Base-by-base conservation (phyloP, 2,888 invertebrate genomes). In the Melitaea athalia region DNA sequence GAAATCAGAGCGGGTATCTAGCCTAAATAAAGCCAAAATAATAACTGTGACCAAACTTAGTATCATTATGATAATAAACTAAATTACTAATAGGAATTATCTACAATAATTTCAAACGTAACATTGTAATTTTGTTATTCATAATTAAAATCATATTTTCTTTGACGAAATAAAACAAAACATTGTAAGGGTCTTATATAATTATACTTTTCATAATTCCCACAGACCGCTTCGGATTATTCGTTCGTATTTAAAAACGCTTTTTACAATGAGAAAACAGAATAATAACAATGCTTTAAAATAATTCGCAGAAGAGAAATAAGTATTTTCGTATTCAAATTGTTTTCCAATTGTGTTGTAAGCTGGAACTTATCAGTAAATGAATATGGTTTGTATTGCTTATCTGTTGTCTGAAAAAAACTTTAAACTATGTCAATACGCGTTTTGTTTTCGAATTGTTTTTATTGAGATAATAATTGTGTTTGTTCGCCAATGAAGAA, bases 321-420 rank as follows among this genome's bases (percentile, higher is more conserved):
- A 49, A 49, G n/a, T 49, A 49, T 49, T 49, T 49, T 45, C 45
- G n/a, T 49, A n/a, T 49, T 49, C 47, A n/a, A n/a, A 49, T 49
- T 49, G 47, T 49, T 49, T n/a, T 14, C 4, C n/a, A 49, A 49
- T 14, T n/a, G 38, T 38, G 8, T 38, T 38, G n/a, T n/a, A 6
- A 49, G 47, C 47, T 49, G 47, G 47, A n/a, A n/a, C 5, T 49
- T n/a, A 4, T 49, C n/a, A 49, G 8, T 38, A 8, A 2, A 38
- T 38, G 4, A 38, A 38, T 7, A 8, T 7, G 4, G 4, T 38
- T 38, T 38, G 5, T 38, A 38, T 2, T 38, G 38, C 38, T 38
- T 8, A 0, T 38, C 0, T 38, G 6, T 38, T 38, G 5, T 38
- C 38, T 7, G 38, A 38, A 38, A 38, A 38, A 38, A 38, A 38